Percentiles rank a stretch among this genome's conserved stretches.
Evolutionary conservation across 2,888 invertebrate genomes (phyloP).

Genomic region (Cheilosia scutellata): DNA sequence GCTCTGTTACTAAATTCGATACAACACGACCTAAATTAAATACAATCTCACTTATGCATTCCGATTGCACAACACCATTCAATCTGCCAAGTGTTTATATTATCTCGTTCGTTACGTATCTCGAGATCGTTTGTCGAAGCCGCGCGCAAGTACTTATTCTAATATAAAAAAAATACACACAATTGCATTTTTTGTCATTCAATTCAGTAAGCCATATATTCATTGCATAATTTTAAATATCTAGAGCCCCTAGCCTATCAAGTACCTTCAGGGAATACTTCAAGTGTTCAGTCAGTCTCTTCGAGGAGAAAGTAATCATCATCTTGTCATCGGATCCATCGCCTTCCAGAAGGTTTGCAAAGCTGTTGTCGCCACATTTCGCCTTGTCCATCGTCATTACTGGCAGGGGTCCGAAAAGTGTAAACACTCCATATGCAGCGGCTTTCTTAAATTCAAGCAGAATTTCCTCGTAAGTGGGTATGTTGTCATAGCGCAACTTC

Average conservation of each 20-base stretch:
- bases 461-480: constrained; percentile 79
- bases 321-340: constrained; percentile 80
- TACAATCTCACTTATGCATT: not conserved
- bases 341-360: constrained; percentile 79
- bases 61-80: not conserved
- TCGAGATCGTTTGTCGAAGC: not conserved
- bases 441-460: constrained; percentile 78
- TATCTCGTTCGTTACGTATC: not conserved
- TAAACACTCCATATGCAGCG: constrained; percentile 80
- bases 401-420: constrained; percentile 80
- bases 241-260: constrained; percentile 78
- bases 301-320: constrained; percentile 78
- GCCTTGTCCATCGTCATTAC: constrained; percentile 80
- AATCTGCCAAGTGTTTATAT: not conserved
- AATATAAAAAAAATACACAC: not conserved
- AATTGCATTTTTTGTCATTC: not conserved
- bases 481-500: constrained; percentile 72
- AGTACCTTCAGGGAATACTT: constrained; percentile 79
- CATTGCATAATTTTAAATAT: not conserved
- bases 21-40: not conserved
- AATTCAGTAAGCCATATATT: not conserved
- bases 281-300: constrained; percentile 78
- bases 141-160: not conserved
- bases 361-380: constrained; percentile 78
- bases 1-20: not conserved